Evolutionary conservation across 2,888 invertebrate species (phyloP).

Genomic region (Eueremaeus valkanovi): DNA sequence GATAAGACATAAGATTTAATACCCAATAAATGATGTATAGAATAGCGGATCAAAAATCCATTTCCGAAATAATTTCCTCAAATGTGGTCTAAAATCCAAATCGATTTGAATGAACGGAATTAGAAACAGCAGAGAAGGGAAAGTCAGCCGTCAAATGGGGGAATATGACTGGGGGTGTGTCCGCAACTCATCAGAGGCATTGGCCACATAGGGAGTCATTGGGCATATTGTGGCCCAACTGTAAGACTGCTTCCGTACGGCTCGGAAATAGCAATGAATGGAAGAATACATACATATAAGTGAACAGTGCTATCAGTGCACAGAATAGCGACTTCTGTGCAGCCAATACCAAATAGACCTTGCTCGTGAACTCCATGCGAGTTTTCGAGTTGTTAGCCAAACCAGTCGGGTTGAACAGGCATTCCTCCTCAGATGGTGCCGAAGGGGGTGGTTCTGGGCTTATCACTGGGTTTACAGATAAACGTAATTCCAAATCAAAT

Average conservation of each 20-base stretch:
- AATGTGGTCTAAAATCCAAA: constrained; percentile 7
- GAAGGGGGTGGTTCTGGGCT: not conserved
- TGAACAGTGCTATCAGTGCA: not conserved
- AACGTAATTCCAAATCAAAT: too few species aligned
- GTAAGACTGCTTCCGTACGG: too few species aligned
- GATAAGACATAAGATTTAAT: not conserved
- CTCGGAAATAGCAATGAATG: too few species aligned
- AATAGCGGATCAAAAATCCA: constrained; percentile 8
- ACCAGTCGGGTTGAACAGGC: not conserved
- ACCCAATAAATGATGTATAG: not conserved
- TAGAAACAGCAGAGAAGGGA: not conserved
- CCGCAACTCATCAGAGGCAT: too few species aligned
- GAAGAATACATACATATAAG: not conserved
- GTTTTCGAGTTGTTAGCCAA: not conserved
- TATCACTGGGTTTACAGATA: too few species aligned
- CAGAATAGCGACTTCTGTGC: not conserved
- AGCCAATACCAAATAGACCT: not conserved
- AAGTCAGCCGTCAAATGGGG: too few species aligned
- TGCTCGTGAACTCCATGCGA: not conserved
- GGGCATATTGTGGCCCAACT: too few species aligned
- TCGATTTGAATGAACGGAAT: not conserved
- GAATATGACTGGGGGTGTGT: too few species aligned
- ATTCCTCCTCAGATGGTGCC: not conserved
- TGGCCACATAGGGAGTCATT: too few species aligned
- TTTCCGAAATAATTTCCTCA: constrained; percentile 11